A percentile compares a stretch with the other conserved stretches of the same genome.
These are phyloP conservation scores for Diploptera punctata DNA, from an alignment of 2,888 invertebrate genomes.

Conservation along the genomic window DNA sequence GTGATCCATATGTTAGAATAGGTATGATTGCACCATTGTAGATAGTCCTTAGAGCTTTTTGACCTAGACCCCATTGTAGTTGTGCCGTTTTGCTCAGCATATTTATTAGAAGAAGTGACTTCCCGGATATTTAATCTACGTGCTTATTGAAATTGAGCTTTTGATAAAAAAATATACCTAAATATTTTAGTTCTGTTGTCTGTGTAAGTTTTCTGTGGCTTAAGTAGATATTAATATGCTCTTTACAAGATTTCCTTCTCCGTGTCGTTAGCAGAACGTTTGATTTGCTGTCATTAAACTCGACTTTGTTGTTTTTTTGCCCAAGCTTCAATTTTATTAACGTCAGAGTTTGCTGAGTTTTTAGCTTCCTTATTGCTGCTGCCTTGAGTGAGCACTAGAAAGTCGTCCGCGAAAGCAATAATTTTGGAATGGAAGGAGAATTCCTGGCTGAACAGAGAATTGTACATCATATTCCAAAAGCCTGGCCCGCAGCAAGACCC, in stretches of 20 bases:
- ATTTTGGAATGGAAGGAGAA: neutral
- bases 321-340: neutral
- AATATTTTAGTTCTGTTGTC: constrained; percentile 3
- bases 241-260: neutral
- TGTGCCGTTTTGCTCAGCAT: neutral
- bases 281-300: neutral
- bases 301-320: neutral
- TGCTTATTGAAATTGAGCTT: neutral
- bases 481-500: constrained; percentile 10
- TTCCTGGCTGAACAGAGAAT: neutral
- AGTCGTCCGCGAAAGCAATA: constrained; percentile 1
- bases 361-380: too few relatives aligned
- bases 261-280: neutral
- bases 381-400: too few relatives aligned
- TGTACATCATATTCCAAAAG: neutral
- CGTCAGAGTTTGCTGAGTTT: neutral
- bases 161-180: neutral
- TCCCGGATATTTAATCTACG: neutral
- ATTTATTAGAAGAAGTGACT: neutral
- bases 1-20: neutral
- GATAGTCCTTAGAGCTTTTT: neutral
- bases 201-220: neutral
- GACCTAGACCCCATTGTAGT: neutral
- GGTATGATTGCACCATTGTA: neutral
- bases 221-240: neutral